A percentile compares a stretch with the other conserved stretches of the same genome.
Evolutionary conservation across 2,113 vertebrate genomes (phyloP).

Genomic region (Calypte anna): DNA sequence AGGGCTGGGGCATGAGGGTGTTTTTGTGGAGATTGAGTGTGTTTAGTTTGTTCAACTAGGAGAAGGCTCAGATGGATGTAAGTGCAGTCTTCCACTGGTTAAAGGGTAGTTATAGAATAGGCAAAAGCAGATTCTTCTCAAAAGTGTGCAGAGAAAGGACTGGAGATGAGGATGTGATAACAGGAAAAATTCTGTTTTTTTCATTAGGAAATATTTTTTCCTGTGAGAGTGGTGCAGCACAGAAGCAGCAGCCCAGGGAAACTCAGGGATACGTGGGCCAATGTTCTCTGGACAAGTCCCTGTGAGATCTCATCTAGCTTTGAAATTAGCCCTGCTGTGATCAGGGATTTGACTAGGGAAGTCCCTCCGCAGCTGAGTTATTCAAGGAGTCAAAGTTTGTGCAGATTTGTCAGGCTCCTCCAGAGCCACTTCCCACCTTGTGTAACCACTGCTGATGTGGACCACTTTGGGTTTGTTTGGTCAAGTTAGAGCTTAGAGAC

Average conservation of each 20-base stretch:
- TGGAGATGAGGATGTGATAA: neutral
- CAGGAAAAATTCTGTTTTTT: neutral
- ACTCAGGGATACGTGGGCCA: neutral
- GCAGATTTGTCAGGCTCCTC: neutral
- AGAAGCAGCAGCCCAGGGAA: neutral
- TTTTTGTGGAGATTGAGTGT: neutral
- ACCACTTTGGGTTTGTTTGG: neutral
- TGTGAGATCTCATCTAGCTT: neutral
- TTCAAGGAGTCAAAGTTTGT: neutral
- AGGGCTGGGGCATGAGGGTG: accelerated
- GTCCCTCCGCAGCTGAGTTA: neutral
- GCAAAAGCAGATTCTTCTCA: neutral
- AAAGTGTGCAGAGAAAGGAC: neutral
- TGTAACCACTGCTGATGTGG: accelerated
- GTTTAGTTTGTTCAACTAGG: neutral
- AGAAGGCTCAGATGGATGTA: neutral
- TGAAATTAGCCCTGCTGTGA: neutral
- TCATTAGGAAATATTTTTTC: neutral
- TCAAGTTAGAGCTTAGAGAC: neutral
- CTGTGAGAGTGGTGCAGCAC: neutral
- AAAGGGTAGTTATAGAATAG: neutral
- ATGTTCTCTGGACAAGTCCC: neutral
- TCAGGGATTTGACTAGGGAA: neutral
- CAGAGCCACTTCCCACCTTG: neutral
- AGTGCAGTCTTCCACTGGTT: neutral